A percentile compares a stretch with the other conserved stretches of the same genome.
Evolutionary conservation across 2,113 vertebrate species (phyloP).

Genomic region (Eptatretus burgeri): DNA sequence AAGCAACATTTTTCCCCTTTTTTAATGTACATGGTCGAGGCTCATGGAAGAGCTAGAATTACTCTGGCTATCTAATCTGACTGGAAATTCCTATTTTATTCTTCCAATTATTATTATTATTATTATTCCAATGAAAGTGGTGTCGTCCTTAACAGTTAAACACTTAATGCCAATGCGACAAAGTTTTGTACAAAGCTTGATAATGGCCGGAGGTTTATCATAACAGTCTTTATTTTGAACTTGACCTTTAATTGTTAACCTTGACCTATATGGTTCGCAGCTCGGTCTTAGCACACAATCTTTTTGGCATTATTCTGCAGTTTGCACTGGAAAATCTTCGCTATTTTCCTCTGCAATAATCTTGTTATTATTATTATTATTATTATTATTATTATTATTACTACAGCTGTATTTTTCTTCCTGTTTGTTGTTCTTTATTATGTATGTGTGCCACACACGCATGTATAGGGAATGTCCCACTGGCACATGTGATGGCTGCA

Average conservation of each 20-base stretch:
- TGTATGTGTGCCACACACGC: too few relatives aligned
- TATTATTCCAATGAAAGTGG: not conserved
- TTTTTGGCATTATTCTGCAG: too few relatives aligned
- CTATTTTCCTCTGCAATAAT: too few relatives aligned
- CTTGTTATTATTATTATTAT: too few relatives aligned
- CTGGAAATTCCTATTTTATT: not conserved
- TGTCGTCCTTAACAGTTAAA: not conserved
- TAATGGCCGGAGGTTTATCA: not conserved
- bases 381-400: too few relatives aligned
- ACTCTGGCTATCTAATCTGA: too few relatives aligned
- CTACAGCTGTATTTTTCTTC: too few relatives aligned
- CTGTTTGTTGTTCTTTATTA: too few relatives aligned
- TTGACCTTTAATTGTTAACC: not conserved
- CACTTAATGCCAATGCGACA: not conserved
- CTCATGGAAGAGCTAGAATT: too few relatives aligned
- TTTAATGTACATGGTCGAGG: too few relatives aligned
- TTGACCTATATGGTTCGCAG: not conserved
- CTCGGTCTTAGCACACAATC: not conserved
- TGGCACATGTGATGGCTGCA: slow-evolving; percentile 70
- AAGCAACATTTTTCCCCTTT: too few relatives aligned
- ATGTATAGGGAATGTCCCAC: slow-evolving; percentile 54
- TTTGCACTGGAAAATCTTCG: too few relatives aligned
- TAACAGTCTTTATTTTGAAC: not conserved
- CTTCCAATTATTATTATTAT: not conserved
- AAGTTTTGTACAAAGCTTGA: not conserved